Evolutionary conservation across 2,888 invertebrate genomes (phyloP).

Genomic region (Ophion ellenae): DNA sequence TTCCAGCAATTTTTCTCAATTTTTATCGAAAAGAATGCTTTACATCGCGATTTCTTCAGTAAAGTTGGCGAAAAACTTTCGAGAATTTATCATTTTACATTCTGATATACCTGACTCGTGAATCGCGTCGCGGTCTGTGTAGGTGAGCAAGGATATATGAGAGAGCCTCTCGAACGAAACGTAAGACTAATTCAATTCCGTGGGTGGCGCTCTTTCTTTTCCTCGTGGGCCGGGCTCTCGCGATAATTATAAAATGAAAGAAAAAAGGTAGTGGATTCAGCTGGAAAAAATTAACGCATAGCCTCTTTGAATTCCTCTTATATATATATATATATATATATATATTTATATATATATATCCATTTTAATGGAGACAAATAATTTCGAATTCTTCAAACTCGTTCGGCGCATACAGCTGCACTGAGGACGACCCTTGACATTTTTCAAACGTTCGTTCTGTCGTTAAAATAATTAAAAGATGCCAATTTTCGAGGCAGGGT

Average conservation of each 20-base stretch:
- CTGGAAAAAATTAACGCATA: conserved; percentile 61
- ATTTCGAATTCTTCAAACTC: background rate
- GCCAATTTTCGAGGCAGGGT: background rate
- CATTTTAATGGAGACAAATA: background rate
- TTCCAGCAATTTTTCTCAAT: background rate
- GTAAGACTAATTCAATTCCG: conserved; percentile 61
- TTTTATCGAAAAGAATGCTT: background rate
- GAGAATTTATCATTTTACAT: conserved; percentile 22
- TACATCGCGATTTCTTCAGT: background rate
- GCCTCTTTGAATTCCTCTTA: conserved; percentile 12
- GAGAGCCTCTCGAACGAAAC: conserved; percentile 43
- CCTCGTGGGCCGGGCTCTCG: conserved; percentile 20
- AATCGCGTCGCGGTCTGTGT: conserved; percentile 4
- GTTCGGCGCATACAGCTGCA: background rate
- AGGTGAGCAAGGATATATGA: conserved; percentile 39
- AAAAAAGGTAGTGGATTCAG: conserved; percentile 41
- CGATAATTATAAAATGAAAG: conserved; percentile 41
- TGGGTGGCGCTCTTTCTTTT: conserved; percentile 42
- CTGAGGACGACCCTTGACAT: background rate
- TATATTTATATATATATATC: background rate
- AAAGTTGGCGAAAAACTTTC: conserved; percentile 3
- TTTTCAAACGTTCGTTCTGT: background rate
- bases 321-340: conserved; percentile 6
- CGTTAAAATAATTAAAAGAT: background rate
- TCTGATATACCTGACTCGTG: conserved; percentile 2